phyloP scores from a whole-genome alignment of 2,797 vertebrate genomes.

The Arrhamphus sclerolepis region DNA sequence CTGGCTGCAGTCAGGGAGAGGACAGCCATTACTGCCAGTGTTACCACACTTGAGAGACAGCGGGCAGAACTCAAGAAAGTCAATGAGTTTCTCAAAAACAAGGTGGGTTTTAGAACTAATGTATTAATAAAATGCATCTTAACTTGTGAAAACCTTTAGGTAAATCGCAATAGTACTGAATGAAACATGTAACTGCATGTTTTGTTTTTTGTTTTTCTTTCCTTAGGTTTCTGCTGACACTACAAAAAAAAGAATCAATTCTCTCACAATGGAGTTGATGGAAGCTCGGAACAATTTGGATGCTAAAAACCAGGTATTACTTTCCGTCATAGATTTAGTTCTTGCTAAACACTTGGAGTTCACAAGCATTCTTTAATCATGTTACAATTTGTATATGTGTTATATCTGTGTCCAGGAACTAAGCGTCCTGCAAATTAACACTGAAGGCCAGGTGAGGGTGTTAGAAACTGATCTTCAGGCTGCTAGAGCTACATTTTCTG shows the following conservation, averaged over 20 bases:
- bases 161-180: not conserved
- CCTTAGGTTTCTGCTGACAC: slow-evolving; percentile 89
- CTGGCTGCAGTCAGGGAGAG: slow-evolving; percentile 87
- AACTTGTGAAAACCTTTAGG: not conserved
- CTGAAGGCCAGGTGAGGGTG: slow-evolving; percentile 73
- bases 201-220: not conserved
- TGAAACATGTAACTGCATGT: not conserved
- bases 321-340: slow-evolving; percentile 1
- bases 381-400: not conserved
- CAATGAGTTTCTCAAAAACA: slow-evolving; percentile 92
- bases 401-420: slow-evolving; percentile 73
- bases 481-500: slow-evolving; percentile 57
- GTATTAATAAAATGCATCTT: not conserved
- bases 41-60: slow-evolving; percentile 89
- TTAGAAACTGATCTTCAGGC: slow-evolving; percentile 77
- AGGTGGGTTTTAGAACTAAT: slow-evolving; percentile 77
- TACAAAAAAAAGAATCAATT: slow-evolving; percentile 89
- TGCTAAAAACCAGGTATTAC: slow-evolving; percentile 85
- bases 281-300: slow-evolving; percentile 89
- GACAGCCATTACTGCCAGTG: slow-evolving; percentile 83
- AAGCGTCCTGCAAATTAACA: slow-evolving; percentile 75
- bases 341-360: not conserved
- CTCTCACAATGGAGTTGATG: slow-evolving; percentile 88
- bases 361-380: not conserved
- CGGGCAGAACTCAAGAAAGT: slow-evolving; percentile 86